Evolutionary conservation across 2,888 invertebrate genomes (phyloP), one percentile per base, ranked within the genome.

Genomic region (Apoderus coryli): DNA sequence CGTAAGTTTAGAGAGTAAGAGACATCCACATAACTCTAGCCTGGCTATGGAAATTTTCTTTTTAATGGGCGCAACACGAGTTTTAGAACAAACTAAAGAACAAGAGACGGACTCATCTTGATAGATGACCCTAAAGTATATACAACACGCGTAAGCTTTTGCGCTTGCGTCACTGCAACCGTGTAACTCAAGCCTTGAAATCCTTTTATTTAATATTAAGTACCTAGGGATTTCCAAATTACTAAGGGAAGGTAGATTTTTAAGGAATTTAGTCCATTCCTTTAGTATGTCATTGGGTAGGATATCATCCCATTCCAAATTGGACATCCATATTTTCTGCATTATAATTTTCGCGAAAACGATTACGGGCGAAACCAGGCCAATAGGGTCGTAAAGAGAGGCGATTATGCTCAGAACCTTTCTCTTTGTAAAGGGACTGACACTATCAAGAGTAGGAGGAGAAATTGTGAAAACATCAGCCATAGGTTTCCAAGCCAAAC

Each of bases 221-320:
- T 19, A n/a, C 19, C 19, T 19, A 19, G 6, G 7, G n/a, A 19
- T 19, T 19, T 19, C 19, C n/a, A 19, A n/a, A 19, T 19, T 19
- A 19, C n/a, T 19, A 7, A 19, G n/a, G 6, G 6, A 7, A n/a
- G n/a, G n/a, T 19, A 19, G n/a, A n/a, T 19, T 19, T 7, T 19
- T 19, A 7, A 6, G 6, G 7, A 19, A 19, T 7, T 19, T 19
- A n/a, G 6, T 19, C 19, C 19, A 19, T n/a, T 19, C n/a, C n/a
- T 7, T 19, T 19, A 7, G 7, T 6, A 19, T 6, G 19, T 19
- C n/a, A 19, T 6, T 6, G 6, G 19, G 19, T 7, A 19, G 6
- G 6, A n/a, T 7, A 7, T 19, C 19, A 19, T 19, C 19, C 19
- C 19, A 19, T 7, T 6, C 6, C n/a, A 19, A 6, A 6, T 19